Evolutionary conservation across 2,888 invertebrate species (phyloP).

Genomic region (Eilema depressum): DNA sequence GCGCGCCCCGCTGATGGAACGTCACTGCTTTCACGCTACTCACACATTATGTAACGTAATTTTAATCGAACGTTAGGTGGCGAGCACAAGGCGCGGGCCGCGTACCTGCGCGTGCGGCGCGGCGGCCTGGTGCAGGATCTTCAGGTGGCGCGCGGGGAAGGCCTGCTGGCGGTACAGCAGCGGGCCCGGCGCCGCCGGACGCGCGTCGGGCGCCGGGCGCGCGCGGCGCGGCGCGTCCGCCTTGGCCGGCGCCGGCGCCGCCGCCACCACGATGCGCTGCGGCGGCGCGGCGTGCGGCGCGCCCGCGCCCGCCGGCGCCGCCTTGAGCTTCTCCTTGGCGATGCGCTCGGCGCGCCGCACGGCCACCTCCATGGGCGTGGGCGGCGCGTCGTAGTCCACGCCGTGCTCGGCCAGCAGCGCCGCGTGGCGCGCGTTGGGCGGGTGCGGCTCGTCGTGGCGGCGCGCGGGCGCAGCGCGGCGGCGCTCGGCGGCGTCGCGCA

Average conservation of each 20-base stretch:
- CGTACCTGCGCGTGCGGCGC: constrained; percentile 61
- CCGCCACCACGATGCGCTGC: constrained; percentile 64
- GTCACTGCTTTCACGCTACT: too few species aligned
- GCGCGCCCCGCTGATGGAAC: too few species aligned
- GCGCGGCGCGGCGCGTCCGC: constrained; percentile 53
- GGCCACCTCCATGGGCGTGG: constrained; percentile 94
- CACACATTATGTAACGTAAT: too few species aligned
- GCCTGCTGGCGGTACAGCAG: constrained; percentile 89
- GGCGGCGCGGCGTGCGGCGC: constrained; percentile 51
- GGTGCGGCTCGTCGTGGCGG: constrained; percentile 89
- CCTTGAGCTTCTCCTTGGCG: constrained; percentile 92
- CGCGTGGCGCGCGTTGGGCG: constrained; percentile 93
- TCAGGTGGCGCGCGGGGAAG: constrained; percentile 80
- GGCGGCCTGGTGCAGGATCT: constrained; percentile 77
- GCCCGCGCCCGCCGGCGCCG: constrained; percentile 59
- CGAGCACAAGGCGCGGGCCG: neutral
- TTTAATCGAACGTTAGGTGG: too few species aligned
- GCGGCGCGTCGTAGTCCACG: constrained; percentile 94
- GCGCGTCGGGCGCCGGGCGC: constrained; percentile 49
- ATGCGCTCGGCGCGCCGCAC: constrained; percentile 93
- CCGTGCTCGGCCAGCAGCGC: constrained; percentile 94
- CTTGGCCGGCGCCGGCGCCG: constrained; percentile 9
- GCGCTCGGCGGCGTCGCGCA: constrained; percentile 91
- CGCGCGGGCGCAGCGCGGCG: constrained; percentile 92
- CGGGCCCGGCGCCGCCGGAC: constrained; percentile 75